Evolutionary conservation across 2,797 vertebrate genomes (phyloP).

Genomic region (Neoniphon sammara): DNA sequence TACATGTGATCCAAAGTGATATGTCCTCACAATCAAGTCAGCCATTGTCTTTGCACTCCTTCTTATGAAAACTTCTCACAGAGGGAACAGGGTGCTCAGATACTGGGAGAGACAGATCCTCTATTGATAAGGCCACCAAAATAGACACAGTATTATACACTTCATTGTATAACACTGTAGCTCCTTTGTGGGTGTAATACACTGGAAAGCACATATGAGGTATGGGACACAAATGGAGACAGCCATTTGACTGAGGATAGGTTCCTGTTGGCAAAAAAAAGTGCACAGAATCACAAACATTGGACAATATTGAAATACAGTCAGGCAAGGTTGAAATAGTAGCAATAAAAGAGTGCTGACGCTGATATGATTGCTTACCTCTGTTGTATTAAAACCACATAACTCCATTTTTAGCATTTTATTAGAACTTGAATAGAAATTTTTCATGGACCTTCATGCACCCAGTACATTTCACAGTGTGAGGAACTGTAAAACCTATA

Average conservation of each 20-base stretch:
- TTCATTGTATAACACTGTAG: slow-evolving; percentile 69
- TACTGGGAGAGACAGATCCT: slow-evolving; percentile 72
- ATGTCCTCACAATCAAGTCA: slow-evolving; percentile 70
- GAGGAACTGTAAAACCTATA: background rate
- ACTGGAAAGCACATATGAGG: slow-evolving; percentile 54
- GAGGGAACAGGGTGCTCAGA: slow-evolving; percentile 60
- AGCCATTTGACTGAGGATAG: slow-evolving; percentile 37
- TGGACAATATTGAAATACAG: slow-evolving; percentile 2
- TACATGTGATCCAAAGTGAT: slow-evolving; percentile 77
- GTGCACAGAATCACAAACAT: slow-evolving; percentile 17
- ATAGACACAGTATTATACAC: too few relatives aligned
- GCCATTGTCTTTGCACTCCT: slow-evolving; percentile 73
- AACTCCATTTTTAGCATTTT: too few relatives aligned
- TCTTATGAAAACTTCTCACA: slow-evolving; percentile 61
- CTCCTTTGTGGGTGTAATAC: slow-evolving; percentile 60
- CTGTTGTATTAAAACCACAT: background rate
- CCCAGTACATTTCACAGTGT: too few relatives aligned
- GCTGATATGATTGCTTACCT: background rate
- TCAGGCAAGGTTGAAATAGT: background rate
- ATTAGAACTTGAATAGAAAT: too few relatives aligned
- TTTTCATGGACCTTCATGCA: too few relatives aligned
- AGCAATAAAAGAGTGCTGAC: background rate
- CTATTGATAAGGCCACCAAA: slow-evolving; percentile 74
- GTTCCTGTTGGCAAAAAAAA: slow-evolving; percentile 45
- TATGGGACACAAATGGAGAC: slow-evolving; percentile 46